A percentile compares a stretch with the other conserved stretches of the same genome.
These are phyloP conservation scores for Neoarius graeffei DNA, from an alignment of 2,113 vertebrate genomes.

Conservation along the genomic window DNA sequence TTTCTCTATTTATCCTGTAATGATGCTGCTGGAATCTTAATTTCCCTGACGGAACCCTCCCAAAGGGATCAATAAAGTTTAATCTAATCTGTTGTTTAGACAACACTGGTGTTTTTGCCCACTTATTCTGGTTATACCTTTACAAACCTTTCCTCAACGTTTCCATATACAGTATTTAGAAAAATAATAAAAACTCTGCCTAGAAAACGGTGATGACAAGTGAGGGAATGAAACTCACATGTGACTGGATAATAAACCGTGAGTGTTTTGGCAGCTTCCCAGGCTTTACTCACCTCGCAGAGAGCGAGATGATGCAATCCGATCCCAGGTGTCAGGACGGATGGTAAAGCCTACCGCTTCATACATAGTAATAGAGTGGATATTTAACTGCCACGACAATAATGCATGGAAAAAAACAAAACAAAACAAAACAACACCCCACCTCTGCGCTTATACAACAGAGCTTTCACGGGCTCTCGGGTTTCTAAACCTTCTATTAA, in stretches of 20 bases:
- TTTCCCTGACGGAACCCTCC: too few relatives aligned
- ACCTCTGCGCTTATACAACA: not conserved
- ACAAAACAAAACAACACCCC: not conserved
- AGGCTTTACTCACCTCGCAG: slow-evolving; percentile 31
- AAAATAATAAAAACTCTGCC: not conserved
- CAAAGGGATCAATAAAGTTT: too few relatives aligned
- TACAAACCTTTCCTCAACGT: not conserved
- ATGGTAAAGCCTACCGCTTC: not conserved
- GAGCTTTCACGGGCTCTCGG: not conserved
- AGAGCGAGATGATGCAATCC: slow-evolving; percentile 26
- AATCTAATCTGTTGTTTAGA: not conserved
- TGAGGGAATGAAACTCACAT: slow-evolving; percentile 6
- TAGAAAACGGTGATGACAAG: not conserved
- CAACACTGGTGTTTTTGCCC: not conserved
- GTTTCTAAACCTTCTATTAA: not conserved
- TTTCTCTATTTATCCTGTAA: too few relatives aligned
- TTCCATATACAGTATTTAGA: not conserved
- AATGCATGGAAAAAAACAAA: not conserved
- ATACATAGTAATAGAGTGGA: not conserved
- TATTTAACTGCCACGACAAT: not conserved
- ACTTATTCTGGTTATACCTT: not conserved
- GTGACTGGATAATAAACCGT: not conserved
- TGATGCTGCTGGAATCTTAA: too few relatives aligned
- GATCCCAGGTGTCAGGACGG: slow-evolving; percentile 12
- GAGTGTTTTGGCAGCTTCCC: not conserved